Evolutionary conservation across 2,113 vertebrate genomes (phyloP).

Genomic region (Ceyx melanurus): DNA sequence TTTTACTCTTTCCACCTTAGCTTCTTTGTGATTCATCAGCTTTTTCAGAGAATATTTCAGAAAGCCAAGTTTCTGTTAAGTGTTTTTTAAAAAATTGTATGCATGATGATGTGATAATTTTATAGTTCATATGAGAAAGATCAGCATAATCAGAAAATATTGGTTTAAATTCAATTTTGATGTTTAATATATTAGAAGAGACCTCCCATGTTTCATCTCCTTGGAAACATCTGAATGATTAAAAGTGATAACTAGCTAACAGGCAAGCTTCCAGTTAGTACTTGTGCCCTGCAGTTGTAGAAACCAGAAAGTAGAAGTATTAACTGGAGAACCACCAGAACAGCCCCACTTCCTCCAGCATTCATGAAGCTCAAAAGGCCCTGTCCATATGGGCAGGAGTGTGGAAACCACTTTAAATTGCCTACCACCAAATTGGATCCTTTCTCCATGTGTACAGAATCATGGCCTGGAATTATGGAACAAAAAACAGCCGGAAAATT

Average conservation of each 20-base stretch:
- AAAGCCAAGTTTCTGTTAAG: background rate
- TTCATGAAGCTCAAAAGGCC: background rate
- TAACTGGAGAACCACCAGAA: background rate
- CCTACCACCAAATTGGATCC: background rate
- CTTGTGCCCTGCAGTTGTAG: background rate
- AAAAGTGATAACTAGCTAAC: background rate
- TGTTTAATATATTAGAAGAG: background rate
- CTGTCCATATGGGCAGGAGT: background rate
- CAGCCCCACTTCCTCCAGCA: background rate
- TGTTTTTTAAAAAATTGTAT: background rate
- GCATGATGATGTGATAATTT: background rate
- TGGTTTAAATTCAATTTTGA: background rate
- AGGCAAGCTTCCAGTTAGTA: background rate
- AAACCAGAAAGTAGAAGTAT: background rate
- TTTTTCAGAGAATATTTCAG: background rate
- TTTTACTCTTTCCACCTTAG: background rate
- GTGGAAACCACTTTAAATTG: background rate
- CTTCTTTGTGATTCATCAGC: background rate
- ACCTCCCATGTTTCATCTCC: background rate
- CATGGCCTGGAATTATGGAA: background rate
- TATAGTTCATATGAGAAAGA: background rate
- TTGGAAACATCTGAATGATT: background rate
- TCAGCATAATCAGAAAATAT: background rate
- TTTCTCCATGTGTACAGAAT: background rate
- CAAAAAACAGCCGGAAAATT: background rate